A percentile compares a stretch with the other conserved stretches of the same genome.
These are phyloP conservation scores for Manis javanica DNA, from an alignment of 2,797 vertebrate genomes.

Conservation along the genomic window DNA sequence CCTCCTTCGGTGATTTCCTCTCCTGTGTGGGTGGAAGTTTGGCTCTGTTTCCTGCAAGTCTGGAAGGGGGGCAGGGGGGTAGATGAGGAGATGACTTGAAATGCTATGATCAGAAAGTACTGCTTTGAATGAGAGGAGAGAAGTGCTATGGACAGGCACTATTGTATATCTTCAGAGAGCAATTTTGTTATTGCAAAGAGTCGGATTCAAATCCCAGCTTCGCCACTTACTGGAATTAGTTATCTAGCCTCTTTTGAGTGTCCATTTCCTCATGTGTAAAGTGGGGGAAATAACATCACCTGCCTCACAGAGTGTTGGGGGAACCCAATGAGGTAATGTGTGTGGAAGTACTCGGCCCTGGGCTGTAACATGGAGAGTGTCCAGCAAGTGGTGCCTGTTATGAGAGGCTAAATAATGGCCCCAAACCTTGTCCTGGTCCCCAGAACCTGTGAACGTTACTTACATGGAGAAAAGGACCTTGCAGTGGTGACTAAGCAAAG, in stretches of 20 bases:
- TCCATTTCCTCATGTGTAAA: not conserved
- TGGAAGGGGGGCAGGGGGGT: not conserved
- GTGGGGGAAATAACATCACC: rapidly evolving
- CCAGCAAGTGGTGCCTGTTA: rapidly evolving
- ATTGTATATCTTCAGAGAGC: rapidly evolving
- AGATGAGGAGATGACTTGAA: no score
- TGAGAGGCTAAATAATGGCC: rapidly evolving
- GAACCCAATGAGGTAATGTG: rapidly evolving
- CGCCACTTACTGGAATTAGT: not conserved
- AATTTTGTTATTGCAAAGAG: not conserved
- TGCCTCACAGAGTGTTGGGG: rapidly evolving
- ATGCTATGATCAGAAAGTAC: rapidly evolving
- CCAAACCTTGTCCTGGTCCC: not conserved
- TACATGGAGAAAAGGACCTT: not conserved
- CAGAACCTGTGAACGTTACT: not conserved
- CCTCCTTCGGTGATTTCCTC: not conserved
- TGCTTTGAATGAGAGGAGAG: not conserved
- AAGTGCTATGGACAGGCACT: rapidly evolving
- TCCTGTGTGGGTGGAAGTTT: not conserved
- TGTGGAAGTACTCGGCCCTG: rapidly evolving
- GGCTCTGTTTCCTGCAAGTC: not conserved
- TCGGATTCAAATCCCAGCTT: not conserved
- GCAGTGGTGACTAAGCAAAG: not conserved
- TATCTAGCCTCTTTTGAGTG: not conserved
- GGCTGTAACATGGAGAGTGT: no score